Evolutionary conservation across 2,888 invertebrate species (phyloP).

Genomic region (Branchellion lobata): DNA sequence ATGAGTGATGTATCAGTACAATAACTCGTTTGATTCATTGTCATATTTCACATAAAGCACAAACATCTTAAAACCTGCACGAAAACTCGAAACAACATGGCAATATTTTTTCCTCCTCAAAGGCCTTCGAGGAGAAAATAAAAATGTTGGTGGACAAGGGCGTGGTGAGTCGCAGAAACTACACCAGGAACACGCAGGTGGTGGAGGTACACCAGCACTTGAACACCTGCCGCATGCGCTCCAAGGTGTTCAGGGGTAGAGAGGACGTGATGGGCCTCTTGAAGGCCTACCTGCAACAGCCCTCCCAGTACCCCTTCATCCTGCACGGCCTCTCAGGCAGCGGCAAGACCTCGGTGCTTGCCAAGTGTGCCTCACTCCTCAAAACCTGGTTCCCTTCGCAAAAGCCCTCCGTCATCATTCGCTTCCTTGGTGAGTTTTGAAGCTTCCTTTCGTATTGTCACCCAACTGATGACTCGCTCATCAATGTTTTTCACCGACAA

Average conservation of each 20-base stretch:
- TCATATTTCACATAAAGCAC: too few relatives aligned
- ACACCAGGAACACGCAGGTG: conserved; percentile 43
- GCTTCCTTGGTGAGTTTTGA: conserved; percentile 51
- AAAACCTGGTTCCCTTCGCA: conserved; percentile 49
- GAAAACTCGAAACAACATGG: too few relatives aligned
- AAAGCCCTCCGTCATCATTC: conserved; percentile 49
- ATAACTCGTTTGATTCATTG: too few relatives aligned
- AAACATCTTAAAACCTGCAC: too few relatives aligned
- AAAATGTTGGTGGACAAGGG: conserved; percentile 48
- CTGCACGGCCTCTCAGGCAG: conserved; percentile 52
- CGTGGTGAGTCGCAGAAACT: conserved; percentile 45
- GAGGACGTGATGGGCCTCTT: conserved; percentile 47
- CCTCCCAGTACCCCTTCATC: conserved; percentile 49
- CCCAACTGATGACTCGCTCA: not conserved
- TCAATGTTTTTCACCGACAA: not conserved
- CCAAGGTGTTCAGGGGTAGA: conserved; percentile 51
- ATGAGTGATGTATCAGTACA: too few relatives aligned
- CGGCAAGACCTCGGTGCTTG: conserved; percentile 54
- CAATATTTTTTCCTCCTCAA: not conserved
- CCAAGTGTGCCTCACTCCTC: conserved; percentile 51
- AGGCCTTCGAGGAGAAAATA: conserved; percentile 47
- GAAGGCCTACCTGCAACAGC: conserved; percentile 43
- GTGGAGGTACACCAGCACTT: conserved; percentile 53
- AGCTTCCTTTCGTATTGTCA: not conserved
- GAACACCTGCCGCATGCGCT: conserved; percentile 45